phyloP scores from a whole-genome alignment of 2,113 vertebrate genomes.

The Nerophis lumbriciformis region DNA sequence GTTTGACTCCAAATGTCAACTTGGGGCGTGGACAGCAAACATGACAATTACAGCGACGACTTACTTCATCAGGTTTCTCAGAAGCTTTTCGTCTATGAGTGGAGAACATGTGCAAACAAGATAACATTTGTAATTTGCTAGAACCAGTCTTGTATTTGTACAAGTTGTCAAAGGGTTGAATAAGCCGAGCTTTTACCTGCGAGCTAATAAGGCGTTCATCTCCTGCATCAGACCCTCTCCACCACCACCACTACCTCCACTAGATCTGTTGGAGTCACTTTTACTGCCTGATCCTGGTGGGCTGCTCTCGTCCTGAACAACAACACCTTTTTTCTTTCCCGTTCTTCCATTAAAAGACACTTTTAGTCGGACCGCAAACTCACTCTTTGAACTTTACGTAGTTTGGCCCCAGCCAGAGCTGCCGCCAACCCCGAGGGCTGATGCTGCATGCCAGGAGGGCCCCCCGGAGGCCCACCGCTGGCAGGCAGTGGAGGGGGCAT shows the following conservation, averaged over 20 bases:
- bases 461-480: slow-evolving; percentile 70
- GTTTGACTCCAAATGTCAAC: neutral
- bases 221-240: slow-evolving; percentile 93
- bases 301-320: slow-evolving; percentile 84
- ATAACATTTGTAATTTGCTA: neutral
- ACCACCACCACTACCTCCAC: slow-evolving; percentile 87
- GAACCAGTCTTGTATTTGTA: neutral
- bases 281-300: slow-evolving; percentile 85
- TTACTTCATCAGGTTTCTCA: slow-evolving; percentile 87
- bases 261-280: slow-evolving; percentile 91
- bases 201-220: slow-evolving; percentile 97
- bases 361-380: slow-evolving; percentile 44
- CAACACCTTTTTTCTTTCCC: neutral
- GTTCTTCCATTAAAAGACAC: neutral
- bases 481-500: slow-evolving; percentile 82
- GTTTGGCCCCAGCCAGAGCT: slow-evolving; percentile 93
- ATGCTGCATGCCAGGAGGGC: slow-evolving; percentile 72
- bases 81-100: slow-evolving; percentile 91
- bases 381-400: slow-evolving; percentile 92
- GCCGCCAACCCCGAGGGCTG: slow-evolving; percentile 89
- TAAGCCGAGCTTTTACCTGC: slow-evolving; percentile 76
- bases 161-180: neutral
- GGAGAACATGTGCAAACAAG: slow-evolving; percentile 4
- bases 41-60: slow-evolving; percentile 3
- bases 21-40: neutral